phyloP scores from a whole-genome alignment of 2,113 vertebrate species.

The Nothocercus nigrocapillus region DNA sequence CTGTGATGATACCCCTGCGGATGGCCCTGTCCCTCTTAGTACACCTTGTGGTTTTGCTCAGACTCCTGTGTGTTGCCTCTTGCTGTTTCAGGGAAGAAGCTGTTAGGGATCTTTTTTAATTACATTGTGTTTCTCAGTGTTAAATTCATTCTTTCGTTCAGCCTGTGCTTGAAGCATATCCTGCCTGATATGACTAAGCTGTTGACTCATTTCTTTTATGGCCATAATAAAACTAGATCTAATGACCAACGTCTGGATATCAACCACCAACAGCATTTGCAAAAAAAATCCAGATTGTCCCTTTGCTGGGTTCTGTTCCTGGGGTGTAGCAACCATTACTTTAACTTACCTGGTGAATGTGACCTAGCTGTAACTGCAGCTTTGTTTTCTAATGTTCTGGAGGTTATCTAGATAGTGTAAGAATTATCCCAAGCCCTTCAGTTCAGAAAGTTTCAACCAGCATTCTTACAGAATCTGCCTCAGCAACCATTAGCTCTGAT shows the following conservation, averaged over 20 bases:
- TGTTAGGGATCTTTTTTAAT: background rate
- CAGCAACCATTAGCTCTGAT: conserved; percentile 14
- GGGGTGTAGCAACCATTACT: background rate
- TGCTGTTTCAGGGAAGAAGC: background rate
- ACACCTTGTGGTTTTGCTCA: fast-evolving
- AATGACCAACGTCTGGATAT: conserved; percentile 47
- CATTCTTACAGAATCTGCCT: conserved; percentile 12
- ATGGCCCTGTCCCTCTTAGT: background rate
- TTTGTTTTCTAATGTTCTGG: background rate
- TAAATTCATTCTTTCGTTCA: conserved; percentile 45
- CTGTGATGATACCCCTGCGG: background rate
- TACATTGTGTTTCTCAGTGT: conserved; percentile 28
- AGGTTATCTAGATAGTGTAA: conserved; percentile 9
- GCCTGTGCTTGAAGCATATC: conserved; percentile 37
- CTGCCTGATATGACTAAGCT: conserved; percentile 65
- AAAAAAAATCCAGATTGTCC: conserved; percentile 26
- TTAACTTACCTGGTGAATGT: background rate
- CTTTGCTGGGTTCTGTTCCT: conserved; percentile 17
- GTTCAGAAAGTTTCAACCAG: conserved; percentile 17
- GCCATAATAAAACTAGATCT: conserved; percentile 36
- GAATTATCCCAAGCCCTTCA: background rate
- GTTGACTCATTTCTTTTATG: conserved; percentile 72
- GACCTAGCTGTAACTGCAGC: background rate
- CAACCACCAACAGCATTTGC: conserved; percentile 34
- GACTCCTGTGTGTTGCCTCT: background rate